A percentile compares a stretch with the other conserved stretches of the same genome.
Conservation (phyloP, 1,140 invertebrate genomes). For the Rhyzopertha dominica region DNA sequence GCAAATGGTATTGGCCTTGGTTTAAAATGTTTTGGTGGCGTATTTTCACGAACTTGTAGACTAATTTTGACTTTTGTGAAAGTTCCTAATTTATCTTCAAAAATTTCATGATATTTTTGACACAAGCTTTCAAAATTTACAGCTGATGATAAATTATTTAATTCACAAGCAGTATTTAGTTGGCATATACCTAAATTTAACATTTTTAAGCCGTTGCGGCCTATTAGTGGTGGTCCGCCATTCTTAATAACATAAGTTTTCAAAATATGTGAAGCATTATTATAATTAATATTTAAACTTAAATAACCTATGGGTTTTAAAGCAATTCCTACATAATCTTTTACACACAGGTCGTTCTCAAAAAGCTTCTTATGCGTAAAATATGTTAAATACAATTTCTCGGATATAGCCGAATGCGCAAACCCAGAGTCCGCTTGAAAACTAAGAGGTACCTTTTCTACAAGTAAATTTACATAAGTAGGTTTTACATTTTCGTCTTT, state of each 20-base stretch:
- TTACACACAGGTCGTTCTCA: neutral
- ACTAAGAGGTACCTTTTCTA: too few relatives aligned
- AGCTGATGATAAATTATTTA: neutral
- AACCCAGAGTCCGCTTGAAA: neutral
- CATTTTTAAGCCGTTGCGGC: conserved; percentile 26
- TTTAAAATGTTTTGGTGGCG: conserved; percentile 6
- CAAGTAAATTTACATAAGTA: too few relatives aligned
- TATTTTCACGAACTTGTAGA: neutral
- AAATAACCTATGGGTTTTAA: conserved; percentile 24
- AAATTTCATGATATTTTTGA: neutral
- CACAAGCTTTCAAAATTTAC: neutral
- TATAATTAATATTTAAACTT: conserved; percentile 15
- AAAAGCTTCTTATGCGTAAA: neutral
- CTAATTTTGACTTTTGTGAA: neutral
- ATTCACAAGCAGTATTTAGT: too few relatives aligned
- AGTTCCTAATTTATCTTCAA: neutral
- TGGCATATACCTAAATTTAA: conserved; percentile 21
- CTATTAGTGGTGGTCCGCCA: conserved; percentile 24
- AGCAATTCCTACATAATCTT: conserved; percentile 20
- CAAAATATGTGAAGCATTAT: conserved; percentile 9
- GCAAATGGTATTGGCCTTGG: conserved; percentile 6
- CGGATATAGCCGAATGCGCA: neutral
- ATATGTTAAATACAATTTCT: neutral
- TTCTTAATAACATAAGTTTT: conserved; percentile 22
- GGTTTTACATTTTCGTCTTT: too few relatives aligned